Percentiles rank a stretch among this genome's conserved stretches.
Evolutionary conservation across 2,113 vertebrate genomes (phyloP).

Genomic region (Psittacara wagleri): DNA sequence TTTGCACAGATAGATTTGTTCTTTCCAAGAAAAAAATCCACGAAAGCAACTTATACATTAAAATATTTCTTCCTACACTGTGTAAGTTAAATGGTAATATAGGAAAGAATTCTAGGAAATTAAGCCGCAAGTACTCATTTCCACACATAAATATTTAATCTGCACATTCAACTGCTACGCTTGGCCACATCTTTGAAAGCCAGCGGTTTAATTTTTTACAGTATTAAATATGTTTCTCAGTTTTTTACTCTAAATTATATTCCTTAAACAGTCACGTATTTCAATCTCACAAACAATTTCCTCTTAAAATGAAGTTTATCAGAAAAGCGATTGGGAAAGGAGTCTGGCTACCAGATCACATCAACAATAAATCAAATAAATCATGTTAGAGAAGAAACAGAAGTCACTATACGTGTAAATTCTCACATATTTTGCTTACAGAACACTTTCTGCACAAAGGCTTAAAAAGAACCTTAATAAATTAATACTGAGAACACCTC

Average conservation of each 20-base stretch:
- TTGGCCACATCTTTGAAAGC: not conserved
- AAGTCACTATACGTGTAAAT: not conserved
- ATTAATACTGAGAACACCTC: not conserved
- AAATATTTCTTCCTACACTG: not conserved
- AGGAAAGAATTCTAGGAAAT: not conserved
- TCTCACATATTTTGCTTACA: not conserved
- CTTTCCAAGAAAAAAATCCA: not conserved
- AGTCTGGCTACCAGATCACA: not conserved
- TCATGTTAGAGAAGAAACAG: not conserved
- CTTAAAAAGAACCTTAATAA: not conserved
- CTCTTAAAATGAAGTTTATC: not conserved
- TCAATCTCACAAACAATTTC: not conserved
- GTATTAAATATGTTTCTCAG: not conserved
- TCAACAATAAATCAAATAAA: not conserved
- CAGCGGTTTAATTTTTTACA: not conserved
- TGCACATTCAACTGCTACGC: not conserved
- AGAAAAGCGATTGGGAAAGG: not conserved
- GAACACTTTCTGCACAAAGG: not conserved
- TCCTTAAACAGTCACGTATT: not conserved
- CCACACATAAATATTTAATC: not conserved
- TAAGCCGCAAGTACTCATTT: not conserved
- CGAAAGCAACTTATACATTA: not conserved
- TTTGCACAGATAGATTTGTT: not conserved
- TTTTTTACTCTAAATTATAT: not conserved
- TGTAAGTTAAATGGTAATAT: not conserved